Base-by-base conservation (phyloP, 2,797 vertebrate species). In the Hapalemur alaotrensis region DNA sequence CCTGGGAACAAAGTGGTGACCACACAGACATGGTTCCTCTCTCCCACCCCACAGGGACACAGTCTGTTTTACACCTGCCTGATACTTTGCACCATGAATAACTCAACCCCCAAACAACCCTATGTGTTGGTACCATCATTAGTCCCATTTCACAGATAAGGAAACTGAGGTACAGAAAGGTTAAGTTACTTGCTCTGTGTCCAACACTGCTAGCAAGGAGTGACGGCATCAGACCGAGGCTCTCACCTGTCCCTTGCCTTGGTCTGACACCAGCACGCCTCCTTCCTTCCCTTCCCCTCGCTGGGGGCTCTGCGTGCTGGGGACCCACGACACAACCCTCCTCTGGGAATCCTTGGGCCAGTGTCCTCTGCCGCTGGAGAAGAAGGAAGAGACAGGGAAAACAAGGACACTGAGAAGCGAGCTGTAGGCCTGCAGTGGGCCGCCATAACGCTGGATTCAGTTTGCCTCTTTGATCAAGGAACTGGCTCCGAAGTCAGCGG, bases 11-110 rank as follows among this genome's bases (percentile, higher is more conserved):
- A 61, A 83, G 14, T 8, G 11, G 9, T 22, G n/a, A n/a, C 20
- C 32, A 11, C 0, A 2, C 6, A 76, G 59, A 52, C 17, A 32
- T 1, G 1, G 14, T 17, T 5, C 38, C 41, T 18, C 17, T 14
- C 0, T 35, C 3, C 2, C 25, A 0, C 22, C 28, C 52, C 25
- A 2, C 9, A 50, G 15, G 17, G 0, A 3, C 59, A 35, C 23
- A n/a, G 17, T 41, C 23, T 43, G 28, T 52, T 59, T 76, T 17
- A 7, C 15, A 57, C 22, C 54, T 72, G 8, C 17, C 52, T n/a
- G 13, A 10, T 10, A 4, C 14, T 17, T 35, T 50, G n/a, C 41
- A 61, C n/a, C 30, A 15, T 15, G 13, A 52, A 23, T 32, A 1
- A 48, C 65, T 48, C 30, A 84, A 76, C 23, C 38, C 48, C 43